Percentiles rank a stretch among this genome's conserved stretches.
Conservation (phyloP, 1,140 invertebrate species). For the Antheraea mylitta region DNA sequence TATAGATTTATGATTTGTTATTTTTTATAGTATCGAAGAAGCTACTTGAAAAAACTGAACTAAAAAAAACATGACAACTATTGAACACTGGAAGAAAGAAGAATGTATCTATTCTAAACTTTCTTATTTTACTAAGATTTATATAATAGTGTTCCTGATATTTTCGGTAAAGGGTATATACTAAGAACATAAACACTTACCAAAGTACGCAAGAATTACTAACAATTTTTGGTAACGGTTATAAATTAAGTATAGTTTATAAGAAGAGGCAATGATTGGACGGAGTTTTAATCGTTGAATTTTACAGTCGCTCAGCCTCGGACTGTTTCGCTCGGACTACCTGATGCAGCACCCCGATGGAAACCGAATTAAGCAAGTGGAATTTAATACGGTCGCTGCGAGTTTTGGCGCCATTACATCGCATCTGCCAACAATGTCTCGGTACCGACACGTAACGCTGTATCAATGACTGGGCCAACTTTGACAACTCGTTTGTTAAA, state of each 20-base stretch:
- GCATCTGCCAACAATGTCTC: conserved; percentile 81
- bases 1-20: too few species aligned
- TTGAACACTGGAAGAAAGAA: neutral
- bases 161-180: too few species aligned
- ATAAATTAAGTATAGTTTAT: neutral
- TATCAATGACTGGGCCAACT: neutral
- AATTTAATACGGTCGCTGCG: conserved; percentile 87
- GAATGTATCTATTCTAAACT: neutral
- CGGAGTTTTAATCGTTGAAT: conserved; percentile 31
- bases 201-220: neutral
- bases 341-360: conserved; percentile 81
- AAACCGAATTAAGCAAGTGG: conserved; percentile 86
- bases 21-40: too few species aligned
- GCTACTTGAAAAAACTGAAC: neutral
- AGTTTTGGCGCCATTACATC: conserved; percentile 85
- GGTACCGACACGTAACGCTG: conserved; percentile 77
- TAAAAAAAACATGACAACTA: neutral
- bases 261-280: conserved; percentile 16
- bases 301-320: conserved; percentile 79
- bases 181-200: neutral
- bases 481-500: neutral
- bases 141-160: too few species aligned
- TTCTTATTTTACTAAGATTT: neutral
- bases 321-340: conserved; percentile 88
- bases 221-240: neutral